A percentile compares a stretch with the other conserved stretches of the same genome.
Evolutionary conservation across 2,888 invertebrate genomes (phyloP).

Genomic region (Andrena hattorfiana): DNA sequence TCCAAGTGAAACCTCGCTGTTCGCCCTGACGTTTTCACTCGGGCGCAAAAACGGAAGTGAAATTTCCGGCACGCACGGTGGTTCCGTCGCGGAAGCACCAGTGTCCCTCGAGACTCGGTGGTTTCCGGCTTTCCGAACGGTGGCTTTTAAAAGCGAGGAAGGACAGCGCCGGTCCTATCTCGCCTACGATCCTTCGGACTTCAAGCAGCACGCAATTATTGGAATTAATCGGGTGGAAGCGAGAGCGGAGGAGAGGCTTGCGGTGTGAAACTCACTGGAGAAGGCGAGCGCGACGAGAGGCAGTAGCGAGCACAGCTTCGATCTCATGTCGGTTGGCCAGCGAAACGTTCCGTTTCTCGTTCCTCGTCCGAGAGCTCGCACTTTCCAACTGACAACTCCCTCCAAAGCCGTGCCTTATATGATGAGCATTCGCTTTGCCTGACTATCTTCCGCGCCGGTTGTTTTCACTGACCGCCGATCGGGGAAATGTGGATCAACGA

Average conservation of each 20-base stretch:
- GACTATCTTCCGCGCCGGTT: slow-evolving; percentile 69
- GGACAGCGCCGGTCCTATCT: no score
- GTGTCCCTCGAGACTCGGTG: neutral
- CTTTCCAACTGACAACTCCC: slow-evolving; percentile 83
- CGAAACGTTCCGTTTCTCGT: slow-evolving; percentile 60
- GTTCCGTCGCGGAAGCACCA: neutral
- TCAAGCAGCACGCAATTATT: no score
- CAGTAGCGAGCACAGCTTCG: slow-evolving; percentile 67
- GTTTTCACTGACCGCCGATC: slow-evolving; percentile 75
- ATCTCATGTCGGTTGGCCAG: slow-evolving; percentile 71
- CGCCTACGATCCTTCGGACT: no score
- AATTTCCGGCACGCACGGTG: slow-evolving; percentile 68
- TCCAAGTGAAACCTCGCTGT: slow-evolving; percentile 64
- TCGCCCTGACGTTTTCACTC: slow-evolving; percentile 73
- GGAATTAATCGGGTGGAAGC: no score
- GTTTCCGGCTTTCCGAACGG: slow-evolving; percentile 13
- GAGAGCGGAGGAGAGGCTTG: neutral
- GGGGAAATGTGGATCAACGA: slow-evolving; percentile 75
- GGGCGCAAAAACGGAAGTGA: slow-evolving; percentile 76
- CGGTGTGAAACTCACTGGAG: slow-evolving; percentile 72
- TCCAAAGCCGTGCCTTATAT: slow-evolving; percentile 79
- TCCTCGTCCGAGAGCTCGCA: slow-evolving; percentile 75
- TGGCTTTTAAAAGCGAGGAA: no score
- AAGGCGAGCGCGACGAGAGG: slow-evolving; percentile 62
- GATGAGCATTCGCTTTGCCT: slow-evolving; percentile 63